Conservation (phyloP, 37 sponge, comb jelly and placozoan species). For the Halichondria panicea region DNA sequence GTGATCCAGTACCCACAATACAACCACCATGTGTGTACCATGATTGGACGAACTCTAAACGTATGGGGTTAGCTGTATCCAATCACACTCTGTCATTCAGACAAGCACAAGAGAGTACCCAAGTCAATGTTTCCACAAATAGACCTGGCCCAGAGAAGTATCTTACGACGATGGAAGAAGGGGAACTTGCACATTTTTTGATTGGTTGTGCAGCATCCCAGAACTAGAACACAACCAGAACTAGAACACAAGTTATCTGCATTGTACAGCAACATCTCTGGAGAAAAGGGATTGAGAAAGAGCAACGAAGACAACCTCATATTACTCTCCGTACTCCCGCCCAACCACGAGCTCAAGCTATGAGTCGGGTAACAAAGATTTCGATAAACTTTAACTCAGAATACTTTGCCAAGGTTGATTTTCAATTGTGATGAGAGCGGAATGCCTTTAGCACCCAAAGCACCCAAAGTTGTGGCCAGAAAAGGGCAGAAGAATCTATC, state of each 20-base stretch:
- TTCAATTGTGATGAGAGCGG: conserved; percentile 52
- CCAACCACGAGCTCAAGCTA: conserved; percentile 11
- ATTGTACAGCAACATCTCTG: background rate
- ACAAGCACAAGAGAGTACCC: too few relatives aligned
- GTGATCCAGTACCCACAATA: too few relatives aligned
- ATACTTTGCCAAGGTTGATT: conserved; percentile 17
- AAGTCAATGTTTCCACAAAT: conserved; percentile 1
- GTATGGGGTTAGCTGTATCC: too few relatives aligned
- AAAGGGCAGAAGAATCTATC: conserved; percentile 26
- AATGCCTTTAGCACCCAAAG: conserved; percentile 26
- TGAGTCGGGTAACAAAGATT: conserved; percentile 26
- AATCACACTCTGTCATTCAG: too few relatives aligned
- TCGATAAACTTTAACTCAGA: conserved; percentile 15
- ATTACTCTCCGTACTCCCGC: conserved; percentile 4
- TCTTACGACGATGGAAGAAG: conserved; percentile 8
- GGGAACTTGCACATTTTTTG: background rate
- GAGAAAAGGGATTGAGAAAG: background rate
- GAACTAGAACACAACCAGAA: conserved; percentile 6
- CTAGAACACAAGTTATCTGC: background rate
- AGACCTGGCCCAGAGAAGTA: conserved; percentile 20
- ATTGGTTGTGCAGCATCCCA: background rate
- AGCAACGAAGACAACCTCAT: background rate
- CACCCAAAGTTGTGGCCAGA: conserved; percentile 17
- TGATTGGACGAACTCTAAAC: too few relatives aligned
- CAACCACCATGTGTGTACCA: too few relatives aligned